Evolutionary conservation across 2,797 vertebrate genomes (phyloP), one percentile per base, ranked within the genome.

Genomic region (Sebastes matsubarae): DNA sequence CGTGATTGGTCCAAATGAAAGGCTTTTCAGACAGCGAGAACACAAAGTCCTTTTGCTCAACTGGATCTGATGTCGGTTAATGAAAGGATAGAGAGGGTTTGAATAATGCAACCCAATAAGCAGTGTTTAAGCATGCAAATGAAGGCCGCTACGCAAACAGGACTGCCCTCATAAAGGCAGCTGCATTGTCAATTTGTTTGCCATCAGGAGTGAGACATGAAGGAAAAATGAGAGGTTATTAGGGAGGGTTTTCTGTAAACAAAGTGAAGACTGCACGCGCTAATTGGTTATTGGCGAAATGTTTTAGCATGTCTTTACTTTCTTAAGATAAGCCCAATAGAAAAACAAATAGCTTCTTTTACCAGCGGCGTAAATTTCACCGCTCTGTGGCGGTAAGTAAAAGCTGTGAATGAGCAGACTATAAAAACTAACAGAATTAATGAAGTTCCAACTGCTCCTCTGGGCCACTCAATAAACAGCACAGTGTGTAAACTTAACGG

Each of bases 91-190:
- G 38, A 25, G 8, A 42, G 42, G 27, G 86, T 91, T 80, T 82
- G 79, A 84, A 88, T 94, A 90, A 92, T 34, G 61, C 82, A 85
- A 88, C 70, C 83, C 79, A 82, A 87, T 90, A 92, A 91, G 74
- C 75, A 72, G 64, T 76, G 83, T 87, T 92, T 92, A 90, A 93
- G 91, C 82, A 90, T 80, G 83, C 90, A 94, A 92, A 94, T 92
- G 71, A 85, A 72, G 59, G 32, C 68, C 75, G 77, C 79, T 78
- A 52, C 30, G 57, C 77, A 89, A 88, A 92, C 59, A 83, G 77
- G 59, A 22, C 79, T 86, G 84, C 59, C 68, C 81, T 80, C 76
- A 80, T 74, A 75, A 79, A 80, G 75, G 82, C 84, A 87, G 71
- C 70, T 69, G 75, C 64, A 32, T 54, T 72, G 84, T 82, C 81